Conservation (phyloP, 2,113 vertebrate species). For the Oxyruncus cristatus region DNA sequence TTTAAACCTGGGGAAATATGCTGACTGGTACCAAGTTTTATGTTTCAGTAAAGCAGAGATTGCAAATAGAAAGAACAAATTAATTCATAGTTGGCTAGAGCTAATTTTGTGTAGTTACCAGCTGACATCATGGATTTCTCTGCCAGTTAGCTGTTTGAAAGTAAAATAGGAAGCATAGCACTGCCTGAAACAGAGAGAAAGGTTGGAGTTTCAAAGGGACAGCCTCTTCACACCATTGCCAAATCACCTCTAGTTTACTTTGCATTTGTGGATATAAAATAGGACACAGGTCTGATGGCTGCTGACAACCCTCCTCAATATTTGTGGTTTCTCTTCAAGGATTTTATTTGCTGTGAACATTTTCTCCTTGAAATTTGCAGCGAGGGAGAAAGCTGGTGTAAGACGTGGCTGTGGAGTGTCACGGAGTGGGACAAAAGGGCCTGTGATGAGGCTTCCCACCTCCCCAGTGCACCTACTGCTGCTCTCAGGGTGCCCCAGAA, state of each 20-base stretch:
- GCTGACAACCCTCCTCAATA: neutral
- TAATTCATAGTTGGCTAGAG: neutral
- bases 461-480: neutral
- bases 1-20: neutral
- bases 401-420: accelerated
- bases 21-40: neutral
- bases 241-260: neutral
- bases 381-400: neutral
- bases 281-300: neutral
- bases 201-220: neutral
- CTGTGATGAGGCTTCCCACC: neutral
- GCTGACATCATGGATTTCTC: neutral
- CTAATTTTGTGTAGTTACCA: neutral
- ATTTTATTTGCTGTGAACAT: neutral
- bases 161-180: neutral
- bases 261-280: neutral
- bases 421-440: accelerated
- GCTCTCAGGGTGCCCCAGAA: accelerated
- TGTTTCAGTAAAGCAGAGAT: neutral
- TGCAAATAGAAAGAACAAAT: constrained; percentile 7
- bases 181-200: neutral
- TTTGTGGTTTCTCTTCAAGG: neutral
- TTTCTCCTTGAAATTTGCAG: neutral
- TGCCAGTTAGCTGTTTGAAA: neutral
- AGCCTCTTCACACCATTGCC: neutral